Base-by-base conservation (phyloP, 2,797 vertebrate species). In the Scolopax rusticola region DNA sequence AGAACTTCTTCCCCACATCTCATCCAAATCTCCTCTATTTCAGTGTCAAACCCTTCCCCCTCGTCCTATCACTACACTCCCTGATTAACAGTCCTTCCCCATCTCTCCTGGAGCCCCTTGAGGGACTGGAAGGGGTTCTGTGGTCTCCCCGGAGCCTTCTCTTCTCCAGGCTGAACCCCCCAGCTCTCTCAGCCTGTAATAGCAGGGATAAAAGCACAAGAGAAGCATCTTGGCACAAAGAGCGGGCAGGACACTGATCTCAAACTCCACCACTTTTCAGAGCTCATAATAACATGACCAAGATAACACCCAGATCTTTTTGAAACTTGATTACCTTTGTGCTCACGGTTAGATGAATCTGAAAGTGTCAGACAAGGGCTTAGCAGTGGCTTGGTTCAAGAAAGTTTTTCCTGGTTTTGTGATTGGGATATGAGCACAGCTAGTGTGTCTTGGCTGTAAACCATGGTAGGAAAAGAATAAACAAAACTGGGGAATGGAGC, bases 361-460 rank as follows among this genome's bases (percentile, higher is more conserved):
- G 63, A 95, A 68, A 90, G 32, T n/a, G 28, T 25, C 3, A 6
- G 63, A 69, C 84, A 91, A 60, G 68, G 71, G 28, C 64, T 43
- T 67, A 90, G 87, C 63, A 50, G 65, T 38, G 43, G 48, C 33
- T 69, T 51, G 56, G 48, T 30, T 74, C 76, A 74, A 76, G 40
- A 57, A 79, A 94, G 59, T 75, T 54, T 70, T 85, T 61, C 41
- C 88, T 88, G 83, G 74, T 87, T 97, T 97, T 74, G 90, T 80
- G 73, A 94, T 9, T 77, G 82, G 90, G 96, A 92, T 76, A 47
- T 61, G 87, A 97, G 94, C 60, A 82, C 12, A 93, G 74, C 71
- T 96, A 92, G 94, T 93, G 65, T 73, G 88, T 94, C 97, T 97
- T 92, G 82, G 87, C 87, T 84, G 67, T 80, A 95, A 97, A 96